Evolutionary conservation across 2,888 invertebrate genomes (phyloP).

Genomic region (Heliconius ethilla): DNA sequence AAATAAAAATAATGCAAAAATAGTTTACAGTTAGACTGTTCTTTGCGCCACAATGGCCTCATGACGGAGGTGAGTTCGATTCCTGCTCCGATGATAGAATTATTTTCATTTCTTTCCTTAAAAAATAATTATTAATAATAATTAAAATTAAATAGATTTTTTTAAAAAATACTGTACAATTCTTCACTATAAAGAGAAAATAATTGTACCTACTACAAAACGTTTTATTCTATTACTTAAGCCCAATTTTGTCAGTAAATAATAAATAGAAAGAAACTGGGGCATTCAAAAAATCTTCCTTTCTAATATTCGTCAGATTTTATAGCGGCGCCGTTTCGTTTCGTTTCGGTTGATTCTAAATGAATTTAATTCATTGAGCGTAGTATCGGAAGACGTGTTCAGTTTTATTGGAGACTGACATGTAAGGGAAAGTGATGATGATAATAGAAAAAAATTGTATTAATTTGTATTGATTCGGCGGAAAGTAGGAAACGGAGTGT

Average conservation of each 20-base stretch:
- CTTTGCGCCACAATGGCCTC: too few species aligned
- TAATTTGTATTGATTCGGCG: slow-evolving; percentile 21
- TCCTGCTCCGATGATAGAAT: too few species aligned
- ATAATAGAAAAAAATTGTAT: not conserved
- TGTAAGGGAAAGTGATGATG: slow-evolving; percentile 55
- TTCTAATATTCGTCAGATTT: slow-evolving; percentile 44
- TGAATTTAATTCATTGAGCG: slow-evolving; percentile 52
- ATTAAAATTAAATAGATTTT: too few species aligned
- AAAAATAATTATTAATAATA: too few species aligned
- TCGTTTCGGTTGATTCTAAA: slow-evolving; percentile 56
- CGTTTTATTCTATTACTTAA: not conserved
- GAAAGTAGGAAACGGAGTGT: too few species aligned
- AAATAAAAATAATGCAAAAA: too few species aligned
- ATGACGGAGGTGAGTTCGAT: too few species aligned
- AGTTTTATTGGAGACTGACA: slow-evolving; percentile 57
- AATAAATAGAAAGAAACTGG: slow-evolving; percentile 32
- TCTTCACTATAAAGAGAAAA: not conserved
- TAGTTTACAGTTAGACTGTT: too few species aligned
- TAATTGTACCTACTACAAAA: not conserved
- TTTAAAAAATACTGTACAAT: too few species aligned
- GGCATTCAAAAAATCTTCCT: slow-evolving; percentile 36
- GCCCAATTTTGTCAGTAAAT: not conserved
- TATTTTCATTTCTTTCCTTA: too few species aligned
- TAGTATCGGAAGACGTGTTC: slow-evolving; percentile 48
- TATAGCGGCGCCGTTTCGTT: slow-evolving; percentile 45